These are phyloP conservation scores for Nomada fucata DNA, from an alignment of 2,888 invertebrate species.

Conservation along the genomic window DNA sequence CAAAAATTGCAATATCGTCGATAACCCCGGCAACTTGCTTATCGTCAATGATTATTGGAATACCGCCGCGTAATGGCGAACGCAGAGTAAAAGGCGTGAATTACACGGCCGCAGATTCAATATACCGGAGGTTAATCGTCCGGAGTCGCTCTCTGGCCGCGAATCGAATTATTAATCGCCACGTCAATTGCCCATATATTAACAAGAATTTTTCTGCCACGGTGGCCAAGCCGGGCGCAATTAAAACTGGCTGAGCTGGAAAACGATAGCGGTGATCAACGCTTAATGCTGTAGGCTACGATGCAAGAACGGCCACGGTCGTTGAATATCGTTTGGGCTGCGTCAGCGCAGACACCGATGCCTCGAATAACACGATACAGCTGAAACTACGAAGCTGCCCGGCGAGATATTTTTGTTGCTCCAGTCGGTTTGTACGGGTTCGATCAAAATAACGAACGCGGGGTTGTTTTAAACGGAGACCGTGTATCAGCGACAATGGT, in stretches of 20 bases:
- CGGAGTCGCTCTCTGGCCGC: constrained; percentile 23
- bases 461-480: background rate
- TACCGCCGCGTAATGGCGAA: constrained; percentile 29
- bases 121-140: constrained; percentile 52
- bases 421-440: background rate
- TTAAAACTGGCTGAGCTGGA: constrained; percentile 62
- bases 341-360: constrained; percentile 42
- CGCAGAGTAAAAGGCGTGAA: constrained; percentile 41
- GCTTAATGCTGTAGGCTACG: constrained; percentile 47
- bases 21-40: constrained; percentile 44
- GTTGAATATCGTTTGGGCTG: constrained; percentile 35
- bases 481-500: background rate
- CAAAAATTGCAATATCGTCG: too few species aligned
- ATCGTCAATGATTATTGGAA: constrained; percentile 41
- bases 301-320: constrained; percentile 31
- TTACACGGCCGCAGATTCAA: constrained; percentile 55
- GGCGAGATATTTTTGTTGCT: background rate
- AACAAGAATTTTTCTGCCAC: constrained; percentile 56
- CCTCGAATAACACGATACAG: constrained; percentile 5
- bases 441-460: background rate
- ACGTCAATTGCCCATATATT: constrained; percentile 58
- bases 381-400: background rate
- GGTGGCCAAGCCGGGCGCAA: constrained; percentile 36
- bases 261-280: constrained; percentile 56
- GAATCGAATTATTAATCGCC: constrained; percentile 48